These are phyloP conservation scores for Astyanax mexicanus DNA, from an alignment of 2,797 vertebrate genomes.

Conservation along the genomic window DNA sequence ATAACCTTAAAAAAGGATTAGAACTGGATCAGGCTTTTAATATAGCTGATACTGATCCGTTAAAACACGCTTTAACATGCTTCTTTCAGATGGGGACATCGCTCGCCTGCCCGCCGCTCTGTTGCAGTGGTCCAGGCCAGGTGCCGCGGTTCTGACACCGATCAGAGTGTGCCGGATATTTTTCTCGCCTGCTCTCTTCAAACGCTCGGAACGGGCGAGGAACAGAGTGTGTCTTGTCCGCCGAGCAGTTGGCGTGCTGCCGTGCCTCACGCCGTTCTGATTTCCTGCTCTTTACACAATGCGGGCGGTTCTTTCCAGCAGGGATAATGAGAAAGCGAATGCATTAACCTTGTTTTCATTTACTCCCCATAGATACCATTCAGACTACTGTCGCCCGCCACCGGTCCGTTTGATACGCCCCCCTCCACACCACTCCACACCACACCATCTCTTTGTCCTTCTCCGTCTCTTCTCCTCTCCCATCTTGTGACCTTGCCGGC, in stretches of 20 bases:
- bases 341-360: constrained; percentile 85
- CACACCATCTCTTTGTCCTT: constrained; percentile 51
- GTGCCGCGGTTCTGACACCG: constrained; percentile 53
- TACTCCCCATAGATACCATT: constrained; percentile 75
- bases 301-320: constrained; percentile 71
- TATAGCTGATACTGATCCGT: not conserved
- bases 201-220: constrained; percentile 55
- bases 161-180: constrained; percentile 56
- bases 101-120: not conserved
- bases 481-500: constrained; percentile 64
- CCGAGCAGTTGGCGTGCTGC: constrained; percentile 54
- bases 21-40: not conserved
- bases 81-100: not conserved
- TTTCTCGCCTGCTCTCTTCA: constrained; percentile 57
- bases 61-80: not conserved
- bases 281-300: constrained; percentile 74
- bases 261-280: constrained; percentile 71
- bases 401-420: constrained; percentile 66
- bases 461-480: constrained; percentile 52
- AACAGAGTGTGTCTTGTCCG: constrained; percentile 64
- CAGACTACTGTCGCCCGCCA: constrained; percentile 61
- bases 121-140: constrained; percentile 44
- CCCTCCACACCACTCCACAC: too few relatives aligned
- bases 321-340: constrained; percentile 78
- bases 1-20: not conserved